Base-by-base conservation (phyloP, 2,888 invertebrate genomes). In the Harpagoxenus sublaevis region DNA sequence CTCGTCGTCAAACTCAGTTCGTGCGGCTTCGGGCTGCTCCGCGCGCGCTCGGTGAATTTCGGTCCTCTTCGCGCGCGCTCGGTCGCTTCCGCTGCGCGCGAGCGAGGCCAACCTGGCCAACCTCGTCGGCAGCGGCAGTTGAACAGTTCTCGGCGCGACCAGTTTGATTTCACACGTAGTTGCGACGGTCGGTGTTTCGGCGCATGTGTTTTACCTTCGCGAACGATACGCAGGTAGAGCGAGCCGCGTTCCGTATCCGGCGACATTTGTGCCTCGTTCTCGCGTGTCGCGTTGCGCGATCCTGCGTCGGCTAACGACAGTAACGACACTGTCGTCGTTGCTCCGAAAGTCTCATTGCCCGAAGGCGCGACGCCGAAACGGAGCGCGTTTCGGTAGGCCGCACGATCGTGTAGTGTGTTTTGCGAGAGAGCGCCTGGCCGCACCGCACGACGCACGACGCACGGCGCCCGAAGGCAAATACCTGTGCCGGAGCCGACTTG, bases 81-180 rank as follows among this genome's bases (percentile, higher is more conserved):
- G 92, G 89, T 77, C 77, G 75, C 83, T 77, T 90, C 86, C 94
- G 94, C 28, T 18, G 45, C 31, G 42, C 89, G 73, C 83, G 88
- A 91, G 92, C 94, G 93, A 94, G 94, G 94, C 94, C 93, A 94
- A 94, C 94, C 93, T 93, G 94, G 94, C 94, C 42, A 9, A 23
- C 53, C 51, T 5, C 35, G 6, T 5, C 35, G 92, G 90, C 84
- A 81, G 91, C 89, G 89, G 85, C 85, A 83, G 85, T 84, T 3
- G 18, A 31, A 4, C 48, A 31, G 66, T 68, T 31, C 77, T 90
- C 91, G 89, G 91, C 90, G 91, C 92, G 92, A 93, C 90, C 93
- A 94, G 94, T 94, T 92, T 90, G 91, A 92, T 92, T 93, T 91
- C 92, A 91, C 90, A 92, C 92, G 93, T 89, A 92, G 92, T 82